Evolutionary conservation across 2,113 vertebrate genomes (phyloP), one percentile per base, ranked within the genome.

Genomic region (Myxocyprinus asiaticus): DNA sequence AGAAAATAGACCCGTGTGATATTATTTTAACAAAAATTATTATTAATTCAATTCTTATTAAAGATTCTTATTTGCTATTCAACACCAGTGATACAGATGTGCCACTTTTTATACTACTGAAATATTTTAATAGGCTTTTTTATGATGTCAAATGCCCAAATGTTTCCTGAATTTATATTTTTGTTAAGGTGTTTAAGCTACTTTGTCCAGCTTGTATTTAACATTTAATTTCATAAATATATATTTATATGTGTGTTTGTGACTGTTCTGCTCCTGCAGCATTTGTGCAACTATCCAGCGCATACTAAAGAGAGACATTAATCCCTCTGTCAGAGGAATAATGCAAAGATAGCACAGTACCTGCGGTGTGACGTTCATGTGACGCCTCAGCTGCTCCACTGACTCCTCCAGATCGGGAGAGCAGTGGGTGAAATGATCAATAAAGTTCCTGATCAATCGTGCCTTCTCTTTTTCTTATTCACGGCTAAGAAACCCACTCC

Each of bases 391-490:
- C 81, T 85, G 85, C 77, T 55, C 10, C 73, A 47, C 43, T 51
- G n/a, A 85, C 73, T 64, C 73, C 62, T 63, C 61, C 72, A 68
- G 58, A 77, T 53, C 45, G 73, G 45, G 42, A 53, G 55, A 78
- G 59, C 58, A 65, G 56, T 75, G 45, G 71, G 81, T 74, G 70
- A 9, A 56, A 72, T 84, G 81, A 84, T 85, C 77, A 83, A 85
- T 86, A 78, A 81, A n/a, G 22, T 50, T 74, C 53, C 75, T 77
- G 73, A 84, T 84, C 85, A 86, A 81, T 87, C 82, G 47, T 56
- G 50, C 17, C 15, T 47, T 59, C 42, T 74, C 75, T 79, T 76
- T 87, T 89, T 87, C 86, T 80, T 81, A 89, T 87, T 85, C 86
- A 67, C 22, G 65, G 51, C n/a, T 48, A 66, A 79, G 68, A 63